These are phyloP conservation scores for Amblyornis subalaris DNA, from an alignment of 2,113 vertebrate species.

Conservation along the genomic window DNA sequence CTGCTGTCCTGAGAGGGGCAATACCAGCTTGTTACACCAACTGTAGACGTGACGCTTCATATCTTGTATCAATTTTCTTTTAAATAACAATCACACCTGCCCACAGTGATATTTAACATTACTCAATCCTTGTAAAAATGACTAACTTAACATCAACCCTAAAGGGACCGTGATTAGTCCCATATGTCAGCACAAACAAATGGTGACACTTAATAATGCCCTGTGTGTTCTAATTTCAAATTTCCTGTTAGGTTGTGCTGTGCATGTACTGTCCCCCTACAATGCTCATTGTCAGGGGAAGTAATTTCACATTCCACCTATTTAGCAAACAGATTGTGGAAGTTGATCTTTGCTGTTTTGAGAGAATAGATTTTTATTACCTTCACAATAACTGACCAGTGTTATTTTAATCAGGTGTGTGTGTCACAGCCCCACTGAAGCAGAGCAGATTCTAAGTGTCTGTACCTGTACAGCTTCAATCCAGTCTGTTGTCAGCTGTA, in stretches of 20 bases:
- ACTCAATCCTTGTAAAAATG: neutral
- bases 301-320: conserved; percentile 21
- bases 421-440: neutral
- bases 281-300: conserved; percentile 13
- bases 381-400: neutral
- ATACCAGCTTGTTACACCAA: neutral
- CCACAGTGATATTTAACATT: neutral
- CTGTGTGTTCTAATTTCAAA: neutral
- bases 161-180: neutral
- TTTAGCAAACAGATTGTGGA: conserved; percentile 23
- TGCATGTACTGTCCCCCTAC: neutral
- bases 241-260: neutral
- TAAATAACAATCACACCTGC: neutral
- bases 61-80: neutral
- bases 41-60: neutral
- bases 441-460: neutral
- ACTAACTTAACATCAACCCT: neutral
- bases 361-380: neutral
- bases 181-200: neutral
- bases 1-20: neutral
- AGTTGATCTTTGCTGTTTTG: neutral
- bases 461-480: neutral
- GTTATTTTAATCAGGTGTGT: neutral
- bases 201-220: conserved; percentile 11
- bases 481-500: conserved; percentile 8